These are phyloP conservation scores for Iselma pallidipennis DNA, from an alignment of 2,888 invertebrate genomes.

Conservation along the genomic window DNA sequence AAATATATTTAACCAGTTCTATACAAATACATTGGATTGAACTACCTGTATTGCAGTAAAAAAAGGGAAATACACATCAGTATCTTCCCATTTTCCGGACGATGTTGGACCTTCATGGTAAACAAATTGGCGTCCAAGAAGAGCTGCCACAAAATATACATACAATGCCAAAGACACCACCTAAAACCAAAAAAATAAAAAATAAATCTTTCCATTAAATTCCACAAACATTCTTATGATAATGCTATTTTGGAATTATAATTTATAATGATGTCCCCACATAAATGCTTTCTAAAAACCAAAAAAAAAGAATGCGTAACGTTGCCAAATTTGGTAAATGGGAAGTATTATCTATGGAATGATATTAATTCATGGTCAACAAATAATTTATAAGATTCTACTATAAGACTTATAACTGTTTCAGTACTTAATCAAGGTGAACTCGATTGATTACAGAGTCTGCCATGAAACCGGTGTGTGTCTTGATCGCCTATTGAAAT, in stretches of 20 bases:
- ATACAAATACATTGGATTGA: background rate
- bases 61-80: constrained; percentile 87
- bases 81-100: constrained; percentile 63
- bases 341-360: too few relatives aligned
- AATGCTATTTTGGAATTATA: too few relatives aligned
- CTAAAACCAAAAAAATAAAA: constrained; percentile 60
- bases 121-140: constrained; percentile 88
- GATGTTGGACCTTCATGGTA: constrained; percentile 60
- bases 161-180: constrained; percentile 91
- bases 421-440: background rate
- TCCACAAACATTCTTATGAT: too few relatives aligned
- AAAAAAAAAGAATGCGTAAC: too few relatives aligned
- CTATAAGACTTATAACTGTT: background rate
- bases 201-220: too few relatives aligned
- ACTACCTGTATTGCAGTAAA: constrained; percentile 86
- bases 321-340: too few relatives aligned
- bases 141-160: constrained; percentile 86
- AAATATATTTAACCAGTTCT: background rate
- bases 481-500: constrained; percentile 2
- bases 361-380: background rate
- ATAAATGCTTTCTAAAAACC: too few relatives aligned
- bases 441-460: background rate
- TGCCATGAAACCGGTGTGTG: background rate
- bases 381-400: background rate
- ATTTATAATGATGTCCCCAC: too few relatives aligned